Base-by-base conservation (phyloP, 2,888 invertebrate species). In the Dysmachus trigonus region DNA sequence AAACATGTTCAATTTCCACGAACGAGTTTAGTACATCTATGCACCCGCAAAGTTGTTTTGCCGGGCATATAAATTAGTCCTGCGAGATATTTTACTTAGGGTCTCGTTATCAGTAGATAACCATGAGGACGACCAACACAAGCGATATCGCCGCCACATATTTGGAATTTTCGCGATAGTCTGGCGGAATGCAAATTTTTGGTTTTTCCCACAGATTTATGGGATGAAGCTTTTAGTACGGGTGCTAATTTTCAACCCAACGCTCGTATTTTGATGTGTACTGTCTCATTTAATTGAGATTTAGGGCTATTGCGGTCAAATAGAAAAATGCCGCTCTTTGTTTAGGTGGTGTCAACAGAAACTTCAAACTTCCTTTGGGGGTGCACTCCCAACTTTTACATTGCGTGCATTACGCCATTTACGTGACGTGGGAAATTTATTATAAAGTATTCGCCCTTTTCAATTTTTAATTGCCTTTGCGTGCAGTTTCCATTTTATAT, bases 61-160 rank as follows among this genome's bases (percentile, higher is more conserved):
- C 47, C 47, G 47, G 79, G 22, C 62, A 79, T 15, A 79, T 79
- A 79, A 79, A 79, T 79, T 79, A 79, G 51, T 51, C 79, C 30
- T 79, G 79, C 6, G 79, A 79, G 79, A 79, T 79, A 79, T 79
- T 79, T 79, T 79, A 79, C 79, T 79, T 79, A 79, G 47, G 62
- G 22, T 47, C 51, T 79, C 79, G 79, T 79, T 79, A 79, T 79
- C 79, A 79, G 79, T 27, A 79, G 79, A 79, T 79, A 79, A 79
- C 73, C 73, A 73, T 35, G 62, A 22, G 62, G 62, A 62, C 62
- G 62, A 62, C 62, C 62, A 27, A 62, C 62, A 62, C 62, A 22
- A 62, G 62, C 62, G 62, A 18, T 22, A 22, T 3, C 62, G 1
- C 27, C 22, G 31, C 41, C 76, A 38, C 41, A 76, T 76, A 38